Evolutionary conservation across 1,140 invertebrate genomes (phyloP).

Genomic region (Chymomyza costata): DNA sequence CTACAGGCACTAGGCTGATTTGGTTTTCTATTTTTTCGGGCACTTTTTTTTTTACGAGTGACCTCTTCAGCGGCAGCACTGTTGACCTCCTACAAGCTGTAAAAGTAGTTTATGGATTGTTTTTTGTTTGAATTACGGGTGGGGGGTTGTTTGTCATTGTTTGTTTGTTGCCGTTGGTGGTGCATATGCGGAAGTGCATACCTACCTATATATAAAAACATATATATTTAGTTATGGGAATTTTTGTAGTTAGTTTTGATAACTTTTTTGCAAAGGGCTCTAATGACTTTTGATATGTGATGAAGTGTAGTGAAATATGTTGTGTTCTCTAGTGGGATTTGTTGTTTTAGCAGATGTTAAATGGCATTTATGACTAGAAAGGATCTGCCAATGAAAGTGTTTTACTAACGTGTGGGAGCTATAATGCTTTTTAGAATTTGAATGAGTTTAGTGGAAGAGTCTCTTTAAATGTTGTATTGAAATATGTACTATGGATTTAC

Average conservation of each 20-base stretch:
- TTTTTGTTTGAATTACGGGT: constrained; percentile 21
- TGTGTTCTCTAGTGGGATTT: constrained; percentile 15
- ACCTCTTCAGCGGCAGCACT: constrained; percentile 33
- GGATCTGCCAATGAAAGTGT: no score
- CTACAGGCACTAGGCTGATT: constrained; percentile 43
- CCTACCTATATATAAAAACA: no score
- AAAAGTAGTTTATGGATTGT: neutral
- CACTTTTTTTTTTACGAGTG: constrained; percentile 41
- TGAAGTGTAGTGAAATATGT: constrained; percentile 21
- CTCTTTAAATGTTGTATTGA: no score
- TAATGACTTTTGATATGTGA: constrained; percentile 18
- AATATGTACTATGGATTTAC: no score
- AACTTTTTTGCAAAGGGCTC: constrained; percentile 29
- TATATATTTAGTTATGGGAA: constrained; percentile 19
- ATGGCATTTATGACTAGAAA: constrained; percentile 29
- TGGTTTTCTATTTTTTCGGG: constrained; percentile 36
- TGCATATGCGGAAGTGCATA: constrained; percentile 1
- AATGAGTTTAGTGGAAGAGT: no score
- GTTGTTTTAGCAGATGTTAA: constrained; percentile 42
- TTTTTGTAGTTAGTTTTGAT: constrained; percentile 12
- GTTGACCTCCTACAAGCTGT: constrained; percentile 46
- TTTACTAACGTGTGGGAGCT: no score
- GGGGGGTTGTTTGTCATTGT: constrained; percentile 34
- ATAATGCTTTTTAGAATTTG: no score
- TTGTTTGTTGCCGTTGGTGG: constrained; percentile 36